phyloP scores from a whole-genome alignment of 1,140 invertebrate species.

The Calliphora vicina region DNA sequence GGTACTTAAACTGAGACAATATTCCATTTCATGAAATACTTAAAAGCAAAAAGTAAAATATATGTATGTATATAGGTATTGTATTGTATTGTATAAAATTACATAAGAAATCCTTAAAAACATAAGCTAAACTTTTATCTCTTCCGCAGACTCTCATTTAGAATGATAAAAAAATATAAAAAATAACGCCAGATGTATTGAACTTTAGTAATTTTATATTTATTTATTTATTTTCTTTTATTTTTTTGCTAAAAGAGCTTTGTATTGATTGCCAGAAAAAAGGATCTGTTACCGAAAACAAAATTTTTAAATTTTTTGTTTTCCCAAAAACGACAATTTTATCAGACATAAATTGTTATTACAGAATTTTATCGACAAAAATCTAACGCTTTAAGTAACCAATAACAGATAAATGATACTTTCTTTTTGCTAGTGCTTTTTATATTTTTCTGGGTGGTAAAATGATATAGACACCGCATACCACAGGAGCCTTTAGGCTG shows the following conservation, averaged over 20 bases:
- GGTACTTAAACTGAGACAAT: constrained; percentile 31
- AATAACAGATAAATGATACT: background rate
- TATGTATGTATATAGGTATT: too few species aligned
- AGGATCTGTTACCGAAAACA: background rate
- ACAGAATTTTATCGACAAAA: background rate
- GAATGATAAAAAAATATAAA: background rate
- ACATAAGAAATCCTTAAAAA: background rate
- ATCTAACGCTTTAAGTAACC: background rate
- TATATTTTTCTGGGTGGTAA: too few species aligned
- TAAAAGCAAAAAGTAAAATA: too few species aligned
- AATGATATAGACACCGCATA: too few species aligned
- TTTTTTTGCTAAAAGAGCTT: too few species aligned
- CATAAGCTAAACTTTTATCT: constrained; percentile 31
- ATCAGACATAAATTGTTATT: background rate
- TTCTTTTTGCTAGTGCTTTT: too few species aligned
- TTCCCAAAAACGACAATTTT: background rate
- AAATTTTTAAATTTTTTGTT: background rate
- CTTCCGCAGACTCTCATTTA: constrained; percentile 17
- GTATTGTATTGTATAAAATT: background rate
- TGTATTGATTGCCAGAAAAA: background rate
- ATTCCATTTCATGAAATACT: constrained; percentile 18
- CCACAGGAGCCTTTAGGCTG: too few species aligned
- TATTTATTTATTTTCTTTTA: too few species aligned
- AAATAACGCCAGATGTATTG: background rate
- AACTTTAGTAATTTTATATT: too few species aligned